Percentiles rank a stretch among this genome's conserved stretches.
These are phyloP conservation scores for Campoplex nolae DNA, from an alignment of 2,888 invertebrate species.

Conservation along the genomic window DNA sequence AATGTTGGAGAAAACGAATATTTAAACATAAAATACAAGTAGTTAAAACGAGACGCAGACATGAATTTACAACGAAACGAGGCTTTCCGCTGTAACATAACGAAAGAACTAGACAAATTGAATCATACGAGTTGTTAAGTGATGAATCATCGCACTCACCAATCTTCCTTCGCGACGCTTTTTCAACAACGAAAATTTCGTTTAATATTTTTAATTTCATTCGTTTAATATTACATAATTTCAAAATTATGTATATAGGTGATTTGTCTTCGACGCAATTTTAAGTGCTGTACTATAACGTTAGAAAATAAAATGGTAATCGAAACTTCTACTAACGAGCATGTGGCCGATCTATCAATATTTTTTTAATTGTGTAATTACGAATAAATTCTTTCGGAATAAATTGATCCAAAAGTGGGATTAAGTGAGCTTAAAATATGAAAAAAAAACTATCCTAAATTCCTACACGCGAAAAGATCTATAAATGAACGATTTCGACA, in stretches of 20 bases:
- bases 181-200: neutral
- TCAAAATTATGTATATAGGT: neutral
- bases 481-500: no score
- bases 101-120: constrained; percentile 27
- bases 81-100: constrained; percentile 46
- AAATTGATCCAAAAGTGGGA: no score
- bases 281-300: no score
- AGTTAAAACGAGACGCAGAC: neutral
- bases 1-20: neutral
- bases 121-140: constrained; percentile 32
- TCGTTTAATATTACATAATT: neutral
- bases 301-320: no score
- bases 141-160: constrained; percentile 36
- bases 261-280: no score
- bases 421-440: no score
- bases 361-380: no score
- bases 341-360: no score
- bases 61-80: constrained; percentile 48
- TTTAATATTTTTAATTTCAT: neutral
- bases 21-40: neutral
- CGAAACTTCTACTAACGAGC: no score
- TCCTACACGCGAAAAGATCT: no score
- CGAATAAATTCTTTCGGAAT: no score
- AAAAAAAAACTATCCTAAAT: no score
- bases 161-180: neutral